phyloP scores from a whole-genome alignment of 2,113 vertebrate genomes.

The Peromyscus californicus region DNA sequence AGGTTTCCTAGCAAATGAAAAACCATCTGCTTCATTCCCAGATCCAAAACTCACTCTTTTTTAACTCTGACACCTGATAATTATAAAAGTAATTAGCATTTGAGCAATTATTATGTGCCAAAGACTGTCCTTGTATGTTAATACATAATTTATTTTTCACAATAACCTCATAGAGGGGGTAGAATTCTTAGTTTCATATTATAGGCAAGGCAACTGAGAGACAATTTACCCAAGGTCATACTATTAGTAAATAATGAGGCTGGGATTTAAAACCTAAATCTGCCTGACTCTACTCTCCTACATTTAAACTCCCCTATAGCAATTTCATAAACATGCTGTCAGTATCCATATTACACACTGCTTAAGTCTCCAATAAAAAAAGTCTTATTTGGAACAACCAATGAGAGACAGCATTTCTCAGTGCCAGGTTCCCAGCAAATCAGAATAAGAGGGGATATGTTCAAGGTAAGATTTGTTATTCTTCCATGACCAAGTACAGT shows the following conservation, averaged over 20 bases:
- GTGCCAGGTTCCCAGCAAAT: constrained; percentile 25
- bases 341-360: neutral
- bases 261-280: constrained; percentile 44
- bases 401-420: constrained; percentile 17
- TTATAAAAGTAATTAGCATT: constrained; percentile 43
- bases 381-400: constrained; percentile 13
- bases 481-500: constrained; percentile 18
- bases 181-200: constrained; percentile 35
- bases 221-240: constrained; percentile 29
- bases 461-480: constrained; percentile 56
- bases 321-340: constrained; percentile 50
- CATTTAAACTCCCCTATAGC: constrained; percentile 10
- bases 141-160: constrained; percentile 56
- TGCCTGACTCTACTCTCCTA: neutral
- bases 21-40: constrained; percentile 10
- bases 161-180: neutral
- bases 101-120: constrained; percentile 18
- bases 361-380: constrained; percentile 36
- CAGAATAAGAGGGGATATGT: constrained; percentile 35
- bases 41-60: constrained; percentile 37
- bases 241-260: constrained; percentile 31
- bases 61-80: constrained; percentile 20
- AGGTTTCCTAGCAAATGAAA: constrained; percentile 44
- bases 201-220: neutral
- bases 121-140: constrained; percentile 40